Percentiles rank a stretch among this genome's conserved stretches.
Conservation (phyloP, 2,797 vertebrate genomes). For the Peromyscus melanophrys region DNA sequence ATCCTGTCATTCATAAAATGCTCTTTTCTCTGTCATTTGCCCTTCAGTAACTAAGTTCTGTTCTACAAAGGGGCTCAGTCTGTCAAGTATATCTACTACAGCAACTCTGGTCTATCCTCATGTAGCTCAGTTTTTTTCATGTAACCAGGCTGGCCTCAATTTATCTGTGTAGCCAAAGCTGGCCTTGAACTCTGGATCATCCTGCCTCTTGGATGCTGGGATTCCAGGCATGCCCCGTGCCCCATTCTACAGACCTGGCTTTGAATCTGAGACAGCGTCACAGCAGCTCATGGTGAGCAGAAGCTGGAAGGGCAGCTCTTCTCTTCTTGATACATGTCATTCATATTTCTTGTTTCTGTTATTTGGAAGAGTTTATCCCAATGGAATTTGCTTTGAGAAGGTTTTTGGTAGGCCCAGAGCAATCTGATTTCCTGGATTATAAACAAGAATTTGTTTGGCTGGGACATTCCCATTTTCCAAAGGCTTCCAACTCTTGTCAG, state of each 20-base stretch:
- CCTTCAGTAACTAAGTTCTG: neutral
- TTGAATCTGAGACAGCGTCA: neutral
- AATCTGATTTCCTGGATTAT: neutral
- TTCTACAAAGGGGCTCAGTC: neutral
- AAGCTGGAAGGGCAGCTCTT: neutral
- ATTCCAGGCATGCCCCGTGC: neutral
- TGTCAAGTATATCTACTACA: neutral
- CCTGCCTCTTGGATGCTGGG: neutral
- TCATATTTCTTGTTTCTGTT: neutral
- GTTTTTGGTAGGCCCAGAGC: neutral
- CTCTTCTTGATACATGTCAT: neutral
- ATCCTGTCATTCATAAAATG: neutral
- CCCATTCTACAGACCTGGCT: neutral
- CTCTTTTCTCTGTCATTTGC: neutral
- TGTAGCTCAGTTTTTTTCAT: neutral
- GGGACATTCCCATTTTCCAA: conserved; percentile 1
- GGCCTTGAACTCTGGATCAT: neutral
- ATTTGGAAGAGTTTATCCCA: neutral
- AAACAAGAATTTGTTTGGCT: neutral
- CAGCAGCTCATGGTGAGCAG: too few relatives aligned
- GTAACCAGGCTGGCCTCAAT: neutral
- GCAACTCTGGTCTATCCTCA: neutral
- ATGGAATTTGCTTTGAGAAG: neutral
- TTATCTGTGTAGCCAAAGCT: neutral
- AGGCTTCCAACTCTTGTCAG: neutral